Evolutionary conservation across 2,113 vertebrate genomes (phyloP), one percentile per base, ranked within the genome.

Genomic region (Neogale vison): DNA sequence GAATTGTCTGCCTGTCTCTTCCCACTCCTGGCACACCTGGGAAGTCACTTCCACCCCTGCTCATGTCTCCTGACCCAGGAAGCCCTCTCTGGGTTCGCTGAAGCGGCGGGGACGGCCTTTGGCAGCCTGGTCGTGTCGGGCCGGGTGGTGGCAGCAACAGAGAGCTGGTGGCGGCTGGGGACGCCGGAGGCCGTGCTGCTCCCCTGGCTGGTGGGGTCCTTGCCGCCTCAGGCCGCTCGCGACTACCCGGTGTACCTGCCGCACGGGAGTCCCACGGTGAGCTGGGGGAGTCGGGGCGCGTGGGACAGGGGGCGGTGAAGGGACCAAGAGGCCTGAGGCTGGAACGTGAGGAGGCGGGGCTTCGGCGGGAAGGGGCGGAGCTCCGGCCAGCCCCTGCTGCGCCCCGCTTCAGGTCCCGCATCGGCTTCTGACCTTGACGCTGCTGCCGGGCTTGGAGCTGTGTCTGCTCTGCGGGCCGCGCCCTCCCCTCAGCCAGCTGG

Each of bases 211-310:
- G 98, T 99, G 50, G 98, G 98, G 1, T 98, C 98, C 4, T 98
- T 99, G 83, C 98, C 98, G 0, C 98, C 98, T 8, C 98, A 99
- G 4, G 93, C 98, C 0, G 99, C 99, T 4, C 99, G 99, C 0
- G 99, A 99, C 97, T 99, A 99, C 95, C 99, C 99, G 0, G 98
- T 99, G 88, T 99, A 99, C 97, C 99, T 99, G 76, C 99, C 99
- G 0, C 99, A 99, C 18, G 99, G 99, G 63, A 99, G 99, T 92
- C 99, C 99, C 72, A 99, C 98, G 93, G 98, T 99, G 91, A 98
- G 98, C 61, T 10, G 81, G 36, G 34, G 4, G 42, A 6, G 36
- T 47, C 4, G 13, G 14, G 3, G 10, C 6, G 50, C 9, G 15
- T 1, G 79, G 45, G 61, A 7, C 34, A 3, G 14, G 80, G 7